phyloP scores from a whole-genome alignment of 2,797 vertebrate genomes.

The Lophura swinhoii region DNA sequence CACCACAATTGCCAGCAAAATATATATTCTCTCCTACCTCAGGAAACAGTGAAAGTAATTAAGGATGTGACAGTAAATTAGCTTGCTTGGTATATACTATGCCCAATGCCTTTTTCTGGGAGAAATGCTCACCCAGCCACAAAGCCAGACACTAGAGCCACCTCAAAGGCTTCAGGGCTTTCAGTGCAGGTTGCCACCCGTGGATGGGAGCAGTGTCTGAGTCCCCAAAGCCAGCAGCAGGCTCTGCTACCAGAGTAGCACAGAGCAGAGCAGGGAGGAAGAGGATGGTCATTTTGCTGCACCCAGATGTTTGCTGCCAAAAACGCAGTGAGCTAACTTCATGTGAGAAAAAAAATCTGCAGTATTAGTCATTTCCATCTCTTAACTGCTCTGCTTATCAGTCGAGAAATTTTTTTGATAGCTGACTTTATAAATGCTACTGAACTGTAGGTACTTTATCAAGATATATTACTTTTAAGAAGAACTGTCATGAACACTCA shows the following conservation, averaged over 20 bases:
- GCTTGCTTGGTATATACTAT: neutral
- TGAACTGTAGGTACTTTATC: neutral
- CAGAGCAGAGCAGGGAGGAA: accelerated
- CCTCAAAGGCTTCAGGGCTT: neutral
- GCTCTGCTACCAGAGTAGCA: neutral
- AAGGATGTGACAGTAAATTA: neutral
- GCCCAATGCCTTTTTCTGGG: neutral
- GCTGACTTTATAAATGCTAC: neutral
- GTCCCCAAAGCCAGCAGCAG: neutral
- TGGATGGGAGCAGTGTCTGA: accelerated
- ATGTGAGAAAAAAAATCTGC: neutral
- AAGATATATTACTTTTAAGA: neutral
- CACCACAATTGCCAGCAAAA: neutral
- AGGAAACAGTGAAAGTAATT: constrained; percentile 46
- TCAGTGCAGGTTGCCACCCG: accelerated
- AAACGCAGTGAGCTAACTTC: neutral
- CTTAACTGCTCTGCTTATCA: neutral
- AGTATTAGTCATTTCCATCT: neutral
- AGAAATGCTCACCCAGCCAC: neutral
- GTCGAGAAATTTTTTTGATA: neutral
- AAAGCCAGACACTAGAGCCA: neutral
- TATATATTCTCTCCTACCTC: neutral
- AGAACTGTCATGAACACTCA: neutral
- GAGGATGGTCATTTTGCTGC: accelerated
- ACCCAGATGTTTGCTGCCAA: neutral